Base-by-base conservation (phyloP, 2,113 vertebrate species). In the Melanerpes formicivorus region DNA sequence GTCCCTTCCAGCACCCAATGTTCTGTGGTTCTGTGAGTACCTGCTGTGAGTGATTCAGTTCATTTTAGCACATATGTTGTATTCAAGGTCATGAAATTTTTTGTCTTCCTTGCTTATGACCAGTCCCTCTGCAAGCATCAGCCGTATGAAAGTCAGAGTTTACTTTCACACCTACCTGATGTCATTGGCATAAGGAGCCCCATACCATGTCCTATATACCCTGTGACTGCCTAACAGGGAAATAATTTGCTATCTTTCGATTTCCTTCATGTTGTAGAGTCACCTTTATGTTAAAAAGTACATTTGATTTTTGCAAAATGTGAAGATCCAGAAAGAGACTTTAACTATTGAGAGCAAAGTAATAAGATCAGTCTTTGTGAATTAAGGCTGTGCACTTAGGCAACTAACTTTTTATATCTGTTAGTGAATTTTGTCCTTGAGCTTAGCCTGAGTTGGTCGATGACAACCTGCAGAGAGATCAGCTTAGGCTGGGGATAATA, bases 251-350 rank as follows among this genome's bases (percentile, higher is more conserved):
- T 69, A 18, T 1, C 13, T 78, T 65, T 42, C 26, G 5, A 6
- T 19, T 78, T 64, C 40, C 40, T 70, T 71, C 2, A 0, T 23
- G 6, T 44, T 80, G 83, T 64, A 21, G 12, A 17, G 32, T 55
- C 26, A 70, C 18, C 6, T 4, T 85, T 32, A 8, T 0, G 0
- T 77, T 80, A 83, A 15, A 74, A 76, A 76, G 6, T 0, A 0
- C 3, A 27, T 74, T 77, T 86, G 18, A 32, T 46, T 83, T 85
- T 52, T 70, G 60, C 11, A 73, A 85, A 76, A 70, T 19, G 10
- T 50, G 7, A 59, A 93, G 55, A 88, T 30, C 26, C 14, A 56
- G 14, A 6, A 6, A 52, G 13, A 76, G 21, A 3, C 5, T 62
- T 74, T 58, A 66, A n/a, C 14, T 82, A 26, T 40, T 3, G 3